Conservation (phyloP, 2,888 invertebrate species). For the Drosophila birchii region DNA sequence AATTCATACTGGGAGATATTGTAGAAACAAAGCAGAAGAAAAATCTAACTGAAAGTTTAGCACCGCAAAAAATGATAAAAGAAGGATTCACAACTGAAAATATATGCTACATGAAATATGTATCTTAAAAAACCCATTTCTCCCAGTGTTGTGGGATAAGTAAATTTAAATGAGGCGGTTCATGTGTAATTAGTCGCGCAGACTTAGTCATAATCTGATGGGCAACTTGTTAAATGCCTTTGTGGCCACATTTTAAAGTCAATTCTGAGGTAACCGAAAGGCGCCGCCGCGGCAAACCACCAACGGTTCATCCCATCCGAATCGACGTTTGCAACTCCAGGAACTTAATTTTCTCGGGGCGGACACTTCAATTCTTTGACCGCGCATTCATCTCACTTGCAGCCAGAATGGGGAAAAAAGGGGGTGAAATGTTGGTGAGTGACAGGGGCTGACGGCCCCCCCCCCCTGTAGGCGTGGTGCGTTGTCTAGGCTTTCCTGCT, state of each 20-base stretch:
- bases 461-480: constrained; percentile 31
- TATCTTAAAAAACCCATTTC: neutral
- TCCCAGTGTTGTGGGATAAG: neutral
- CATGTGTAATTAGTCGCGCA: constrained; percentile 46
- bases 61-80: neutral
- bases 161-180: neutral
- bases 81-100: neutral
- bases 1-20: neutral
- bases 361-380: constrained; percentile 51
- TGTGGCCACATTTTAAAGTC: constrained; percentile 66
- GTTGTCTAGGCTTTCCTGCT: constrained; percentile 38
- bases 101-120: neutral
- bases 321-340: constrained; percentile 43
- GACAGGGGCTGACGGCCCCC: constrained; percentile 28
- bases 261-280: constrained; percentile 52
- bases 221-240: constrained; percentile 7
- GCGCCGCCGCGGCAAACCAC: constrained; percentile 40
- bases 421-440: constrained; percentile 8
- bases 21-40: neutral
- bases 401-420: constrained; percentile 21
- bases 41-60: neutral
- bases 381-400: constrained; percentile 55
- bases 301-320: constrained; percentile 37
- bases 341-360: constrained; percentile 38
- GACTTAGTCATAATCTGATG: constrained; percentile 59